phyloP scores from a whole-genome alignment of 2,888 invertebrate genomes.

The Lasius platythorax region DNA sequence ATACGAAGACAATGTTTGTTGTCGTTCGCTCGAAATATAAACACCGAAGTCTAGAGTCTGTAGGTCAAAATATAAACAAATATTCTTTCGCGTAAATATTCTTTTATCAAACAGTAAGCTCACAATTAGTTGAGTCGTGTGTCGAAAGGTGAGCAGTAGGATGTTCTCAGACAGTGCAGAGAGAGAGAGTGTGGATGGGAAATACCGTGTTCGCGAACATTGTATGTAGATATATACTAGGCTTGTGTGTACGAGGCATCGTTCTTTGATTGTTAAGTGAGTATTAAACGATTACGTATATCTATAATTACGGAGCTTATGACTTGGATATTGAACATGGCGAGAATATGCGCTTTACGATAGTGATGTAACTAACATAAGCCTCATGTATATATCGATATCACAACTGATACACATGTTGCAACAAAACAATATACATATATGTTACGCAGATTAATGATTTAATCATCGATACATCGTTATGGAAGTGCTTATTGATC shows the following conservation, averaged over 20 bases:
- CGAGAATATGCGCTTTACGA: not conserved
- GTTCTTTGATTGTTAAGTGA: slow-evolving; percentile 60
- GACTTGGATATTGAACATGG: not conserved
- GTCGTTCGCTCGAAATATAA: not conserved
- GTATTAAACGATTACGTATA: slow-evolving; percentile 71
- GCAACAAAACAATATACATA: not conserved
- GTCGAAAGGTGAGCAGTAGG: not conserved
- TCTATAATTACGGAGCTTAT: slow-evolving; percentile 59
- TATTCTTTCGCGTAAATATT: not conserved
- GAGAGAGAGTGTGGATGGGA: too few species aligned
- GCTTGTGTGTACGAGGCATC: slow-evolving; percentile 53
- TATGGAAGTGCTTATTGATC: not conserved
- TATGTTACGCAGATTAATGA: not conserved
- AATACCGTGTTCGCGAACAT: not conserved
- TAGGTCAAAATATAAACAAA: not conserved
- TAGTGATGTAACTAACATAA: not conserved
- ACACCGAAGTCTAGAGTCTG: not conserved
- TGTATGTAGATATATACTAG: not conserved
- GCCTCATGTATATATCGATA: not conserved
- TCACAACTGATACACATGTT: not conserved
- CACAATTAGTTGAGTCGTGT: not conserved
- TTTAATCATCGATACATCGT: not conserved
- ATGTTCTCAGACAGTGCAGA: not conserved
- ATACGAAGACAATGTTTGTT: not conserved
- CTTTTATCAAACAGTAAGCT: not conserved